Conservation (phyloP, 2,113 vertebrate genomes). For the Procapra przewalskii region DNA sequence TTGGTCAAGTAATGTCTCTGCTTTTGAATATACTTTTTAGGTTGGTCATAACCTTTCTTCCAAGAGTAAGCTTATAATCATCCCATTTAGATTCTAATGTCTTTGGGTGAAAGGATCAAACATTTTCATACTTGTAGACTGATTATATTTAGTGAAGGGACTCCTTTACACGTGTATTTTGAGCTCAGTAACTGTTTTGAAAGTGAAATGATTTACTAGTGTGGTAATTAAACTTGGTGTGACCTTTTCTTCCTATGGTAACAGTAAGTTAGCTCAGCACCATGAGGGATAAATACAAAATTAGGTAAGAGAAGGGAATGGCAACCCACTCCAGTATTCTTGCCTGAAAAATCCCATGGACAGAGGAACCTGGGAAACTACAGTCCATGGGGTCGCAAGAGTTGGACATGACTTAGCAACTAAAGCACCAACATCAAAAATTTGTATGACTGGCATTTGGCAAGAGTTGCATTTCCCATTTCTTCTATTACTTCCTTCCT, state of each 20-base stretch:
- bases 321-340: not conserved
- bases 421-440: not conserved
- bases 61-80: not conserved
- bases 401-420: not conserved
- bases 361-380: not conserved
- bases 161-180: not conserved
- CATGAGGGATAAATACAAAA: not conserved
- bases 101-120: not conserved
- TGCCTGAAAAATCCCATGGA: not conserved
- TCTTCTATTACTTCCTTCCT: not conserved
- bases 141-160: not conserved
- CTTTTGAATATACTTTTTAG: no score
- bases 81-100: not conserved
- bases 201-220: constrained; percentile 40
- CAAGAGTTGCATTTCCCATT: not conserved
- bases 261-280: not conserved
- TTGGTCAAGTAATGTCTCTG: no score
- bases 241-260: constrained; percentile 26
- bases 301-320: not conserved
- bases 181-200: constrained; percentile 51
- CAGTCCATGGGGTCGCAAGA: not conserved
- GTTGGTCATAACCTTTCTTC: no score
- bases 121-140: not conserved
- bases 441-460: not conserved
- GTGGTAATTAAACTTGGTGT: constrained; percentile 16